phyloP scores from a whole-genome alignment of 2,113 vertebrate genomes.

The Himantopus leucocephalus region DNA sequence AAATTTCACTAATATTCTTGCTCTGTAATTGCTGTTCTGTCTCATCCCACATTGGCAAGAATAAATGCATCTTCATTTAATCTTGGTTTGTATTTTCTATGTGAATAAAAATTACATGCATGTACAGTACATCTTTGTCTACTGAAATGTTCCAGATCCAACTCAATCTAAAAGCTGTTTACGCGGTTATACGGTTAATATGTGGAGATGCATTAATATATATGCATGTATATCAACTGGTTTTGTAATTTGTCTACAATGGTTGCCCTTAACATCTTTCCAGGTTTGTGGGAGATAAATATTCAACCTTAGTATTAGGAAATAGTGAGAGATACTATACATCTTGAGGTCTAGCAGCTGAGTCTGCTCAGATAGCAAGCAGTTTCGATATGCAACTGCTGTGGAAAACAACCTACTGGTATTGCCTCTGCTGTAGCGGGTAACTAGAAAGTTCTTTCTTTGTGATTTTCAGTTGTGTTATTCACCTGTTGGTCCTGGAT shows the following conservation, averaged over 20 bases:
- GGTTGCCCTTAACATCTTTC: not conserved
- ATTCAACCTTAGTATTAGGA: not conserved
- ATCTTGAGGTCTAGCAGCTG: not conserved
- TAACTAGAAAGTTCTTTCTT: not conserved
- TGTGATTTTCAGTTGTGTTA: not conserved
- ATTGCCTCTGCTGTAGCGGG: not conserved
- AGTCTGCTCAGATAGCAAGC: not conserved
- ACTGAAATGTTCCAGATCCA: not conserved
- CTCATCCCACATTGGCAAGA: not conserved
- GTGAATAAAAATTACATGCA: not conserved
- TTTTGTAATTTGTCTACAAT: not conserved
- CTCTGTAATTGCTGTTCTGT: not conserved
- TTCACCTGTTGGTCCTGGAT: not conserved
- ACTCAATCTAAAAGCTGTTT: not conserved
- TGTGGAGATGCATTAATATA: not conserved
- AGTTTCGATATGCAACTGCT: not conserved
- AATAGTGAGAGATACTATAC: not conserved
- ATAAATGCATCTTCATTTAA: not conserved
- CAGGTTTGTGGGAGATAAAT: not conserved
- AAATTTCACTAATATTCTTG: not conserved
- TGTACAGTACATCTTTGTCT: not conserved
- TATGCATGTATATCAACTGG: not conserved
- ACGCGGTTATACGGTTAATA: not conserved
- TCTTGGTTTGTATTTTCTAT: not conserved
- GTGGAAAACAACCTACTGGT: not conserved